Base-by-base conservation (phyloP, 2,888 invertebrate species). In the Prostheceraeus crozeri region DNA sequence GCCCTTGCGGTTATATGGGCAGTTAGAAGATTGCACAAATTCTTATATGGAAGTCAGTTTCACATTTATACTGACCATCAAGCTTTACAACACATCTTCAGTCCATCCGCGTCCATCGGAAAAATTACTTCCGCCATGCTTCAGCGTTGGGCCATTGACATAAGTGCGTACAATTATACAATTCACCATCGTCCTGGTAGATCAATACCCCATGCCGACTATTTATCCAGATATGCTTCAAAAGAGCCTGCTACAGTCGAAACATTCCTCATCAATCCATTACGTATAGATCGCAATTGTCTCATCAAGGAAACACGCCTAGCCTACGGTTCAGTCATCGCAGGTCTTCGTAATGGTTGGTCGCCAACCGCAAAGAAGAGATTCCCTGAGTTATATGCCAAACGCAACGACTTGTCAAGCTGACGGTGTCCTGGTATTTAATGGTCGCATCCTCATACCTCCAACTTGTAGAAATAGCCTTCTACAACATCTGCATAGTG, bases 81-180 rank as follows among this genome's bases (percentile, higher is more conserved):
- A 19, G 48, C 27, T 28, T 48, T 40, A n/a, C 40, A 40, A 40
- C 19, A 40, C 40, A 40, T 40, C 6, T 8, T 40, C 6, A 40
- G 19, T 40, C 19, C 40, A 28, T 25, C 23, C 8, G 28, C 25
- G 25, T 48, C 48, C 14, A 10, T 48, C 6, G 28, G 6, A 25
- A 48, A 23, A 16, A 30, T 30, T 48, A 48, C 48, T 14, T 48
- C 25, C 28, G 28, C 23, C 48, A 48, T 48, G 48, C 48, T 48
- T 3, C 14, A 48, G 48, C 23, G 48, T 25, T 48, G 48, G 48
- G 48, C 48, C 28, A 14, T 48, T 19, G 48, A 48, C 16, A 25
- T 48, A 30, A 48, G 23, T 48, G 48, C 48, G 27, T 48, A 48
- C 48, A 48, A 48, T 6, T 48, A 19, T 48, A 48, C 23, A 23